A percentile compares a stretch with the other conserved stretches of the same genome.
Evolutionary conservation across 2,113 vertebrate species (phyloP).

Genomic region (Entosphenus tridentatus): DNA sequence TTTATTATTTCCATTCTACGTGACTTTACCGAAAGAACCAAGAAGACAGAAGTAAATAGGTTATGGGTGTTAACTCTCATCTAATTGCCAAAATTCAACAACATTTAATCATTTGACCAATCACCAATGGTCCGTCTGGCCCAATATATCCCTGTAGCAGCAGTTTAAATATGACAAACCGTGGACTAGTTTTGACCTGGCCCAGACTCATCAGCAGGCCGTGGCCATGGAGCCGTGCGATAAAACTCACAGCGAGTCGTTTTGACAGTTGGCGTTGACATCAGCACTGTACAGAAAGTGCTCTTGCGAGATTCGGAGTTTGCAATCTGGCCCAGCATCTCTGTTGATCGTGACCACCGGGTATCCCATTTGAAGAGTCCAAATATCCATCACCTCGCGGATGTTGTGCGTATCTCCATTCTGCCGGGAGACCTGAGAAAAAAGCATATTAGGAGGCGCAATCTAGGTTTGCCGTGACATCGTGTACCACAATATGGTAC

Average conservation of each 20-base stretch:
- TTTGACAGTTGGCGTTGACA: conserved; percentile 24
- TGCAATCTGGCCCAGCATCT: conserved; percentile 41
- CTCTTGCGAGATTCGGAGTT: conserved; percentile 51
- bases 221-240: conserved; percentile 9
- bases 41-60: too few relatives aligned
- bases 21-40: too few relatives aligned
- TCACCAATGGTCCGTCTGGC: conserved; percentile 6
- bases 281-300: conserved; percentile 69
- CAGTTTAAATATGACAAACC: not conserved
- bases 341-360: conserved; percentile 71
- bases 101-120: conserved; percentile 11
- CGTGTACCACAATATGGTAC: too few relatives aligned
- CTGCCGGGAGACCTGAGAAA: conserved; percentile 49
- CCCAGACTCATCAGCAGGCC: too few relatives aligned
- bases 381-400: conserved; percentile 78
- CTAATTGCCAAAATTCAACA: too few relatives aligned
- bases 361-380: conserved; percentile 96
- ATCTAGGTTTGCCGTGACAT: too few relatives aligned
- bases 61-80: too few relatives aligned
- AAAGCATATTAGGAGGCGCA: not conserved
- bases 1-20: too few relatives aligned
- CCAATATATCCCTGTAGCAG: not conserved
- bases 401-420: conserved; percentile 74
- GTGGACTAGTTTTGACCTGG: too few relatives aligned
- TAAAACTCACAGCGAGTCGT: conserved; percentile 35